Evolutionary conservation across 2,797 vertebrate genomes (phyloP).

Genomic region (Euthynnus affinis): DNA sequence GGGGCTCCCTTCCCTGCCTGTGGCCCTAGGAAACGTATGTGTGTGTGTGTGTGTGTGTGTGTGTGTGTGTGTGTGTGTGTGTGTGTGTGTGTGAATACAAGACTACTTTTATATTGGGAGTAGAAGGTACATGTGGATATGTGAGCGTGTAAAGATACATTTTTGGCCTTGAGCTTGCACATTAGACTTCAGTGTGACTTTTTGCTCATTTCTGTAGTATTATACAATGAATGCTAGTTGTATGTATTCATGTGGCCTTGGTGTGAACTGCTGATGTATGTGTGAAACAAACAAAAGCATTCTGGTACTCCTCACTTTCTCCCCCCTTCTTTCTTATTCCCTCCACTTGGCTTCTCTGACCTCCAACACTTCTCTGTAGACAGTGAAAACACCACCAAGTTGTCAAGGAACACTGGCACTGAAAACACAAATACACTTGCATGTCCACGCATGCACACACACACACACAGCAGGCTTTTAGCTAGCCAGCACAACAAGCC

Average conservation of each 20-base stretch:
- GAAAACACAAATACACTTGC: conserved; percentile 48
- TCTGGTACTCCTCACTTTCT: conserved; percentile 6
- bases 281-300: conserved; percentile 30
- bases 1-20: conserved; percentile 83
- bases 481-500: conserved; percentile 74
- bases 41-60: conserved; percentile 15
- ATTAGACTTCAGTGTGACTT: background rate
- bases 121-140: conserved; percentile 11
- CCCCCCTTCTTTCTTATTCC: conserved; percentile 9
- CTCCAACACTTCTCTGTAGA: conserved; percentile 65
- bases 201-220: background rate
- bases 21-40: conserved; percentile 55
- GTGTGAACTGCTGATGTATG: conserved; percentile 4
- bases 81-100: conserved; percentile 10
- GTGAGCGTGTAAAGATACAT: background rate
- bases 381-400: conserved; percentile 63
- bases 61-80: conserved; percentile 19
- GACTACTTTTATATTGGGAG: conserved; percentile 17
- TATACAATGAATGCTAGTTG: conserved; percentile 3
- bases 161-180: conserved; percentile 22
- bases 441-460: conserved; percentile 13
- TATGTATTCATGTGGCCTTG: conserved; percentile 32
- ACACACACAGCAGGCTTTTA: conserved; percentile 58
- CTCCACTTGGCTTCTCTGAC: conserved; percentile 51
- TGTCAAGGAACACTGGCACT: conserved; percentile 45